Percentiles rank a stretch among this genome's conserved stretches.
Conservation (phyloP, 2,888 invertebrate species). For the Acleris holmiana region DNA sequence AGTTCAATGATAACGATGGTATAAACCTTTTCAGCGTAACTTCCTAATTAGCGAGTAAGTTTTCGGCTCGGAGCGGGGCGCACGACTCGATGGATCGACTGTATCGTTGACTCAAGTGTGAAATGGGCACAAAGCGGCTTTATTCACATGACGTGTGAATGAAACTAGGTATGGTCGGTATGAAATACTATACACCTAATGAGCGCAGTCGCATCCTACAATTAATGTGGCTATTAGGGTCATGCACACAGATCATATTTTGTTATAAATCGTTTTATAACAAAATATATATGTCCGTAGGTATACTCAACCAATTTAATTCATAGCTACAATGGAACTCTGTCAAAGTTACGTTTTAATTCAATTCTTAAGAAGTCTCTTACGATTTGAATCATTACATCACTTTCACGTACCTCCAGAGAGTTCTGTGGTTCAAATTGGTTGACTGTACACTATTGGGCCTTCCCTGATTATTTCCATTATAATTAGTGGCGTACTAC, state of each 20-base stretch:
- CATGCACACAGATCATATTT: neutral
- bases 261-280: too few relatives aligned
- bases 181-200: conserved; percentile 19
- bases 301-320: too few relatives aligned
- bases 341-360: too few relatives aligned
- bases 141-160: conserved; percentile 16
- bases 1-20: neutral
- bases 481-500: too few relatives aligned
- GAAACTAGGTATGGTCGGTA: conserved; percentile 1
- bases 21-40: neutral
- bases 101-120: conserved; percentile 32
- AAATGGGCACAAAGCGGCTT: conserved; percentile 20
- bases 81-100: neutral
- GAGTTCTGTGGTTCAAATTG: too few relatives aligned
- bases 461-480: too few relatives aligned
- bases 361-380: too few relatives aligned
- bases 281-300: too few relatives aligned
- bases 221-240: conserved; percentile 10
- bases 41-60: neutral
- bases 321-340: too few relatives aligned
- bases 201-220: conserved; percentile 4
- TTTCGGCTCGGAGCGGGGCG: neutral
- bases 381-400: too few relatives aligned
- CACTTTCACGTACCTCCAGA: too few relatives aligned
- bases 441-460: too few relatives aligned